Evolutionary conservation across 64 coral and sea anemone genomes (phyloP).

Genomic region (Dendronephthya gigantea): DNA sequence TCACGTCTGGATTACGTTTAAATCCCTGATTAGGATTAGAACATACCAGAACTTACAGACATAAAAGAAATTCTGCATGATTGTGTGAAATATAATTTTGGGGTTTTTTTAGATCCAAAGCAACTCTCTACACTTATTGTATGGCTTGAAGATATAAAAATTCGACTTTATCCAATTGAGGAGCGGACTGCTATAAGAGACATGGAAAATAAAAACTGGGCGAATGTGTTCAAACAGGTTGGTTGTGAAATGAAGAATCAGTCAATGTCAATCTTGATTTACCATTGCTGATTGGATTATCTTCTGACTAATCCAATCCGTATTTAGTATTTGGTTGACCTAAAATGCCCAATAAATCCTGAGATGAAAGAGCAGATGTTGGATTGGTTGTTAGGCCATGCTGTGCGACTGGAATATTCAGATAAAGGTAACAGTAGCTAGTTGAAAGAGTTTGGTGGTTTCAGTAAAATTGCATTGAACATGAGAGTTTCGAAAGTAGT

Average conservation of each 20-base stretch:
- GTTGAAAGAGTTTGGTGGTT: too few relatives aligned
- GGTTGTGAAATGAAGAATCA: too few relatives aligned
- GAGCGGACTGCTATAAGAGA: constrained; percentile 53
- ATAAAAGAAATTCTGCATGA: too few relatives aligned
- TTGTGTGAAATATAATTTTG: not conserved
- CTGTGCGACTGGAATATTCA: constrained; percentile 74
- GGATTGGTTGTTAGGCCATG: constrained; percentile 84
- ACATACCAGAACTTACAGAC: too few relatives aligned
- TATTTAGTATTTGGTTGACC: constrained; percentile 61
- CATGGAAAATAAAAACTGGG: constrained; percentile 49
- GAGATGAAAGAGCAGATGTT: constrained; percentile 49
- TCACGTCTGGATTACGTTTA: too few relatives aligned
- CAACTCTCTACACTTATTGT: constrained; percentile 68
- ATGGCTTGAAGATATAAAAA: constrained; percentile 88
- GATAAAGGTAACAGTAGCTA: constrained; percentile 93
- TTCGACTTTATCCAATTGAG: constrained; percentile 78
- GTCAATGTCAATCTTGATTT: too few relatives aligned
- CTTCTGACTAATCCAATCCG: not conserved
- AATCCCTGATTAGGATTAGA: too few relatives aligned
- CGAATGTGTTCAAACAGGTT: constrained; percentile 54
- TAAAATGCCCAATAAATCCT: constrained; percentile 63
- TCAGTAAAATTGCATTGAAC: too few relatives aligned
- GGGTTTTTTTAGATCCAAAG: constrained; percentile 53
- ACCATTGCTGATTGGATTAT: too few relatives aligned
- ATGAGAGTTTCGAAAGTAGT: too few relatives aligned